Percentiles rank a stretch among this genome's conserved stretches.
These are phyloP conservation scores for Crotalus viridis DNA, from an alignment of 2,113 vertebrate species.

Conservation along the genomic window DNA sequence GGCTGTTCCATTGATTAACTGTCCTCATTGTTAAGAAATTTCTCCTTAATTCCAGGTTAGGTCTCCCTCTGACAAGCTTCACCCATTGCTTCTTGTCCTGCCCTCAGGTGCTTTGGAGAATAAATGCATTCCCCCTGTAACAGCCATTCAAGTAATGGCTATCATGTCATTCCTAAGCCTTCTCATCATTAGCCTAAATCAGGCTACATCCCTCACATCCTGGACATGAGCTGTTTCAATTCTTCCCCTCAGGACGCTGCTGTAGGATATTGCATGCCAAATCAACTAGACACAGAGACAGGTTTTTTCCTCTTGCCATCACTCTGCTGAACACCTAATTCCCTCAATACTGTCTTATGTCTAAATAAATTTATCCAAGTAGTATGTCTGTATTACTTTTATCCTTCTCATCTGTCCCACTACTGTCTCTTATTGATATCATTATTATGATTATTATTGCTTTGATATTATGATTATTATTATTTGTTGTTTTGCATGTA, in stretches of 20 bases:
- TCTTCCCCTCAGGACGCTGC: background rate
- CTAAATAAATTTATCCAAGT: background rate
- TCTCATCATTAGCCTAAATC: background rate
- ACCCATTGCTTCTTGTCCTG: background rate
- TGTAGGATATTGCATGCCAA: background rate
- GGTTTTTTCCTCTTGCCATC: background rate
- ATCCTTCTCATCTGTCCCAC: background rate
- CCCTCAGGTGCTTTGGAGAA: background rate
- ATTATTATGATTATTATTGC: background rate
- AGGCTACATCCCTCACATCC: background rate
- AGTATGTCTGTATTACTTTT: background rate
- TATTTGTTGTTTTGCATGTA: background rate
- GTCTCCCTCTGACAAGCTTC: background rate
- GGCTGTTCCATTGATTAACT: background rate
- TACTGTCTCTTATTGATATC: background rate
- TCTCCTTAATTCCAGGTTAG: background rate
- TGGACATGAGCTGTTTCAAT: background rate
- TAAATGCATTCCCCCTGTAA: background rate
- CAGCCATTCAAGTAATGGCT: background rate
- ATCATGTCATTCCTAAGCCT: background rate
- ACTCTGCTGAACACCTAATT: background rate
- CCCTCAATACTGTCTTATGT: background rate
- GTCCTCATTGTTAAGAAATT: background rate
- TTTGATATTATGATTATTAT: background rate
- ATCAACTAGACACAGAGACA: background rate